phyloP scores from a whole-genome alignment of 2,113 vertebrate species.

The Tonatia bakeri region DNA sequence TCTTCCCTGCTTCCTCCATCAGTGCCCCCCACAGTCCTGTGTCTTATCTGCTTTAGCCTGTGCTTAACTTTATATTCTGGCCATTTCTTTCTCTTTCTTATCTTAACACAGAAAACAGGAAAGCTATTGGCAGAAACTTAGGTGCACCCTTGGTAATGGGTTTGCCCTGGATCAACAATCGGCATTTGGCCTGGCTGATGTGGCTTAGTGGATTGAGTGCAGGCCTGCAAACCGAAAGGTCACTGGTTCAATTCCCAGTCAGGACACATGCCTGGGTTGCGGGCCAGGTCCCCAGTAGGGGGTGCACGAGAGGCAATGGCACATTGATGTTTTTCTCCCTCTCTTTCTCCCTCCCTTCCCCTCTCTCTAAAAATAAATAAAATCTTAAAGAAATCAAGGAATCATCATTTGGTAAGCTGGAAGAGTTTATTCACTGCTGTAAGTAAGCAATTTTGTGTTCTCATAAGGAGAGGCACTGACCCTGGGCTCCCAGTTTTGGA shows the following conservation, averaged over 20 bases:
- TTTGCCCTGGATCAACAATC: background rate
- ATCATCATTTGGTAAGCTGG: background rate
- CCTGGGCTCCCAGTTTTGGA: background rate
- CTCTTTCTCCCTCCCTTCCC: too few species aligned
- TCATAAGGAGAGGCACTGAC: background rate
- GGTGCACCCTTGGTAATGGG: background rate
- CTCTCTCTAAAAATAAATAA: too few species aligned
- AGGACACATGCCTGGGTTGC: too few species aligned
- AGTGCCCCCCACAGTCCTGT: background rate
- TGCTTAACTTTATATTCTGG: background rate
- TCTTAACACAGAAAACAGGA: background rate
- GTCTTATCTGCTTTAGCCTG: background rate
- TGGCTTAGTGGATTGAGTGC: too few species aligned
- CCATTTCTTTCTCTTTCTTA: background rate
- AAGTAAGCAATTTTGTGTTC: background rate
- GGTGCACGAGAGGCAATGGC: too few species aligned
- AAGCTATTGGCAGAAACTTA: background rate
- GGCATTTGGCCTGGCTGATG: background rate
- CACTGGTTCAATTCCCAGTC: too few species aligned
- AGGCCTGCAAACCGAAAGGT: too few species aligned
- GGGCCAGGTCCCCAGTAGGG: too few species aligned
- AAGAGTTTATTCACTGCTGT: background rate
- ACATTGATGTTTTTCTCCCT: too few species aligned
- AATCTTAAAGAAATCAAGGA: too few species aligned
- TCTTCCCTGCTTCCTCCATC: background rate